Evolutionary conservation across 2,113 vertebrate species (phyloP), one percentile per base, ranked within the genome.

Genomic region (Poeciliopsis turrubarensis): DNA sequence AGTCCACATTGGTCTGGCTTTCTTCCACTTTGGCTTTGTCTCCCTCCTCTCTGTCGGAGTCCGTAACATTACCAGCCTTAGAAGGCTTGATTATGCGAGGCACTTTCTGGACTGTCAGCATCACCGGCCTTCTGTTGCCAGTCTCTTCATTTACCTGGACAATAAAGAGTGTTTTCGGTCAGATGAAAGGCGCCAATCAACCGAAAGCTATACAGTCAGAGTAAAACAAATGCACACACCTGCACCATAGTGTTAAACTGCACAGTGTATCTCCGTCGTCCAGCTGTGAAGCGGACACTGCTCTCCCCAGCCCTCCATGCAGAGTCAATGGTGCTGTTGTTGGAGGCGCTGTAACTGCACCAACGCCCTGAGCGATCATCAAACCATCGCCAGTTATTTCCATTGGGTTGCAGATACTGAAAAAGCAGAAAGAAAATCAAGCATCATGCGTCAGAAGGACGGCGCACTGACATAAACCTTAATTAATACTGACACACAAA

Each of bases 211-310:
- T 26, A 11, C 10, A 13, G 5, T 31, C 1, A 0, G 3, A 51
- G 57, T 74, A 64, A 47, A 26, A n/a, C 26, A 64, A 8, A 22
- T 44, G 2, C 1, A 27, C 94, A 97, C 14, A 41, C 97, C 96
- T 98, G 97, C 85, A 98, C 97, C 97, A 97, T 98, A 65, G 96
- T 98, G 89, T 97, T 98, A 80, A 98, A 98, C 74, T 97, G 96
- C 54, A 97, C 96, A 5, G 97, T 98, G 81, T 98, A 98, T 94
- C 97, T 92, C 32, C 97, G 90, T 9, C 97, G 95, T 22, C 97
- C 96, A 2, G 97, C 97, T 25, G 97, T 98, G 84, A 98, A 98
- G 61, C 97, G 94, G 51, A 98, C 97, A n/a, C 96, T 97, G 81
- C 95, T 97, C 87, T 98, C 97, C 37, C 96, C 97, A 2, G 96